Evolutionary conservation across 2,113 vertebrate genomes (phyloP), one percentile per base, ranked within the genome.

Genomic region (Melozone crissalis): DNA sequence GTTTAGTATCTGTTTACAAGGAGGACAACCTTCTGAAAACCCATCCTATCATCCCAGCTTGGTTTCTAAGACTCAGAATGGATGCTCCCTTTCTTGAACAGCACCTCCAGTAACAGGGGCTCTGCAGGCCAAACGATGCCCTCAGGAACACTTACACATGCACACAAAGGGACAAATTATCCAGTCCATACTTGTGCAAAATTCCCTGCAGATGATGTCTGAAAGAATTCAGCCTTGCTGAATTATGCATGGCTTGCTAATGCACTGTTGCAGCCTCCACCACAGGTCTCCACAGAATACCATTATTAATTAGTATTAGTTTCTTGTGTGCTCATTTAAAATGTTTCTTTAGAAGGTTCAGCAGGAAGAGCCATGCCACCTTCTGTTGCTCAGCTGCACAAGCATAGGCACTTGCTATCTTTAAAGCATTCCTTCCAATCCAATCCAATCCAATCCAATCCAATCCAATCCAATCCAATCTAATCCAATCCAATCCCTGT

Each of bases 231-330:
- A 90, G 63, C 75, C 44, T 31, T 49, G 30, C 59, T 96, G 86
- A 90, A 94, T 94, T 89, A 95, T 88, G 85, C 78, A 91, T 55
- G 49, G 54, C 84, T 91, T 5, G 33, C 78, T 93, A 90, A 89
- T 67, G 87, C 82, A 86, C 75, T n/a, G 41, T 58, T 90, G 92
- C 7, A 73, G 71, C 5, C 9, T 44, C 75, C 77, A 94, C 82
- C 87, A 80, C 43, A 47, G 82, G 82, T 88, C 92, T 95, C 93
- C 67, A 88, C 3, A 93, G 85, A 84, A 88, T 92, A 88, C 47
- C 63, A 33, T 54, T 79, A 87, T 93, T 95, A 94, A 96, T 96
- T 84, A 95, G 82, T 57, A 88, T 88, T 83, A 83, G 92, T 90
- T 96, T 81, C 82, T 76, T 86, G 67, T 62, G 72, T 77, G 35